Base-by-base conservation (phyloP, 2,888 invertebrate genomes). In the Eupithecia exiguata region DNA sequence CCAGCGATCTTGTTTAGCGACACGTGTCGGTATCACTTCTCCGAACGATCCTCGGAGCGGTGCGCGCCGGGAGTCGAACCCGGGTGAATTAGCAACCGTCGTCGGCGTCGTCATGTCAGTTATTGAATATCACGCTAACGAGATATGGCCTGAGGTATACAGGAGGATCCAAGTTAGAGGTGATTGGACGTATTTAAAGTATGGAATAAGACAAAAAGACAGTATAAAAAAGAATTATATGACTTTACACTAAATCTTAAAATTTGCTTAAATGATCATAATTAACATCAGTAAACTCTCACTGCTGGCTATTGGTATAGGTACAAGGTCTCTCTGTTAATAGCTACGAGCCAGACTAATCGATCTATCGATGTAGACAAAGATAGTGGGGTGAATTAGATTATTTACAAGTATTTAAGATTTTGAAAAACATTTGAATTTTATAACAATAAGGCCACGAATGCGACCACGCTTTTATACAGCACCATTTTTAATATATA, bases 81-180 rank as follows among this genome's bases (percentile, higher is more conserved):
- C 62, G 35, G 35, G 58, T 58, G 12, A 62, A 62, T 62, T 62
- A 62, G 30, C 61, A 18, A 30, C 18, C 35, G 62, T n/a, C n/a
- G n/a, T n/a, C n/a, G n/a, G n/a, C n/a, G n/a, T n/a, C n/a, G n/a
- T 16, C 62, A 3, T 35, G 62, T 21, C 58, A 62, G 18, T 62
- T 62, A 62, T 30, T 62, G 35, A 62, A 62, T 62, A 62, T 18
- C 62, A 62, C 35, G 62, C 18, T 62, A 62, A 62, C 62, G 62
- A 62, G 62, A 30, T 14, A 7, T n/a, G 30, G 2, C 30, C 16
- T 7, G 9, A 62, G 35, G 9, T 35, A 46, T 46, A 62, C 62
- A 62, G 62, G 62, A 18, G 10, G 62, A 35, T 30, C 35, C 62
- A 14, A 5, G 16, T 35, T 9, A 2, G 2, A 2, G 16, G 30